Percentiles rank a stretch among this genome's conserved stretches.
Evolutionary conservation across 1,140 invertebrate species (phyloP).

Genomic region (Pachyrhynchus sulphureomaculatus): DNA sequence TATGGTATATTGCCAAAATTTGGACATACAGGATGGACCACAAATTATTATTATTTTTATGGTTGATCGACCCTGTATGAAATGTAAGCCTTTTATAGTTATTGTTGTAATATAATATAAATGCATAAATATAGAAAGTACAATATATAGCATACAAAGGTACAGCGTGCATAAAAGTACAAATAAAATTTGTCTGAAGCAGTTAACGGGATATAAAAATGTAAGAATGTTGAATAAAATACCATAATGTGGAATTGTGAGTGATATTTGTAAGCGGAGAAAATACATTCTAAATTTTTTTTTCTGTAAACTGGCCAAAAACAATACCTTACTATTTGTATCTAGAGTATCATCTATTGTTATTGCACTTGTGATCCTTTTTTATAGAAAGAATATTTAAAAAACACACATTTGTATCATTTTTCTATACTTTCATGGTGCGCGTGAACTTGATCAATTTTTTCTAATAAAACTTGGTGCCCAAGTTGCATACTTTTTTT

Average conservation of each 20-base stretch:
- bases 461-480: no score
- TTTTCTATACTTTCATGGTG: no score
- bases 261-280: not conserved
- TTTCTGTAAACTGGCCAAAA: no score
- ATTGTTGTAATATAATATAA: not conserved
- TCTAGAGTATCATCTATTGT: no score
- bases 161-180: conserved; percentile 23
- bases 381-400: no score
- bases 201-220: not conserved
- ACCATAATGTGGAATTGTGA: not conserved
- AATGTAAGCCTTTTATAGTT: not conserved
- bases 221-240: not conserved
- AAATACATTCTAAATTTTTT: no score
- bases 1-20: no score
- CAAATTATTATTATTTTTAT: not conserved
- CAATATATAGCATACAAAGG: conserved; percentile 12
- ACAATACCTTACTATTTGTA: no score
- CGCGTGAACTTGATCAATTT: no score
- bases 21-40: not conserved
- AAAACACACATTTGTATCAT: no score
- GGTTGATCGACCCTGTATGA: not conserved
- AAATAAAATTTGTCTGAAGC: not conserved
- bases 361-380: no score
- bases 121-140: not conserved
- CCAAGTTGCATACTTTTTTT: no score